Evolutionary conservation across 2,888 invertebrate genomes (phyloP).

Genomic region (Vandiemenella viatica): DNA sequence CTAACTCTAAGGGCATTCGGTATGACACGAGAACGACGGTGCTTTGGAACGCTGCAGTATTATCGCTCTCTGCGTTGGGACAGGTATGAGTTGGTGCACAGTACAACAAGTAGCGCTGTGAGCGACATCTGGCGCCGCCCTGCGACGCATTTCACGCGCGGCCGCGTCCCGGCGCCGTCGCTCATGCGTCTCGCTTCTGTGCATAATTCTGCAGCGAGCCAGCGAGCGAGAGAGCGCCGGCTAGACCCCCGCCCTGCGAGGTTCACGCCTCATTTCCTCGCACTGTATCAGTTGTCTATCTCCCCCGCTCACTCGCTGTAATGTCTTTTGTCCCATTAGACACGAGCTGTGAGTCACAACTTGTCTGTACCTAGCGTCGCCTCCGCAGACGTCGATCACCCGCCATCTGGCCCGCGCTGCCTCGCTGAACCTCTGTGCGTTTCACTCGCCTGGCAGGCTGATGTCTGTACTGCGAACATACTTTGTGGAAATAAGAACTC

Average conservation of each 20-base stretch:
- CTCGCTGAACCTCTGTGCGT: neutral
- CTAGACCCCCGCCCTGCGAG: neutral
- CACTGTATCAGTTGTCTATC: conserved; percentile 10
- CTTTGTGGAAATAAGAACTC: no score
- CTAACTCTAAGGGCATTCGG: no score
- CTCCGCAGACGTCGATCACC: no score
- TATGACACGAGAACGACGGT: no score
- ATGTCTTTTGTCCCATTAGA: conserved; percentile 11
- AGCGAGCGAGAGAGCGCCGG: neutral
- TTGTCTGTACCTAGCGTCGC: neutral
- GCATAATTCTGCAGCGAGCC: neutral
- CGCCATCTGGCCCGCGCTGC: no score
- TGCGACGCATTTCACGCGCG: neutral
- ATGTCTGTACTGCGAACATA: no score
- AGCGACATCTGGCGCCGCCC: no score
- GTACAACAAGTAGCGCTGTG: no score
- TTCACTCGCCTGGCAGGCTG: no score
- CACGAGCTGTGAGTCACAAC: neutral
- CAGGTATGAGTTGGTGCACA: no score
- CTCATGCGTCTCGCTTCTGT: neutral
- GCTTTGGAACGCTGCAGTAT: no score
- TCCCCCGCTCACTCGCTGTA: conserved; percentile 4
- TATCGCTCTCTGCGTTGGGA: no score
- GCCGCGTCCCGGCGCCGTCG: neutral
- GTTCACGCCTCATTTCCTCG: conserved; percentile 14